Evolutionary conservation across 1,140 invertebrate genomes (phyloP), one percentile per base, ranked within the genome.

Genomic region (Drosophila miranda): DNA sequence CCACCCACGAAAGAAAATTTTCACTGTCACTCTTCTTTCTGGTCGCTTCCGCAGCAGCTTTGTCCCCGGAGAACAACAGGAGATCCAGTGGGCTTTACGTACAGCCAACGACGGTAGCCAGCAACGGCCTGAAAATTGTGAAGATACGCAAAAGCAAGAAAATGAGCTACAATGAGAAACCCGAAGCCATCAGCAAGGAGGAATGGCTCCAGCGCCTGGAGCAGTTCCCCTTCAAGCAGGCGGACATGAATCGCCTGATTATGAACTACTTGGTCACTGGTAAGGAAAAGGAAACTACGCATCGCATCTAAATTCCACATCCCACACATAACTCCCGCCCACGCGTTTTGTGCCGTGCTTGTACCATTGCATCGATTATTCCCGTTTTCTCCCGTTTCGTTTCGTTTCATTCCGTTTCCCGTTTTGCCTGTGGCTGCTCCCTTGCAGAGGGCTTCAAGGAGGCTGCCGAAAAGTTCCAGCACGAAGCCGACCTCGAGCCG

Each of bases 231-330:
- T 95, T 98, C 72, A 96, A 97, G 48, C 93, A 98, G 75, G 94
- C 95, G 45, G 96, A 98, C 78, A 98, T 99, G 96, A 99, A 99
- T 91, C 96, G 97, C 91, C 93, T 99, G 42, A 98, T 99, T 59
- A 99, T 99, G 98, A 98, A 99, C 92, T 99, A 99, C 92, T 93
- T 99, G 74, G 97, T 99, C 2, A 99, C 97, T 92, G 81, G 81
- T 86, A 26, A 67, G 42, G 28, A 55, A 41, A 11, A 67, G 38
- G 42, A 55, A 41, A 11, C 8, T 30, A 59, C 60, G 53, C 30
- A 52, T 23, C 42, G 2, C 57, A 70, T 30, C 2, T 2, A 30
- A 8, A 30, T 9, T 9, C 8, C 28, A 9, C 28, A 30, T 30
- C 8, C 30, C 11, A 38, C 45, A 13, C 11, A 38, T 38, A 4